Evolutionary conservation across 2,888 invertebrate genomes (phyloP), one percentile per base, ranked within the genome.

Genomic region (Drosophila affinis): DNA sequence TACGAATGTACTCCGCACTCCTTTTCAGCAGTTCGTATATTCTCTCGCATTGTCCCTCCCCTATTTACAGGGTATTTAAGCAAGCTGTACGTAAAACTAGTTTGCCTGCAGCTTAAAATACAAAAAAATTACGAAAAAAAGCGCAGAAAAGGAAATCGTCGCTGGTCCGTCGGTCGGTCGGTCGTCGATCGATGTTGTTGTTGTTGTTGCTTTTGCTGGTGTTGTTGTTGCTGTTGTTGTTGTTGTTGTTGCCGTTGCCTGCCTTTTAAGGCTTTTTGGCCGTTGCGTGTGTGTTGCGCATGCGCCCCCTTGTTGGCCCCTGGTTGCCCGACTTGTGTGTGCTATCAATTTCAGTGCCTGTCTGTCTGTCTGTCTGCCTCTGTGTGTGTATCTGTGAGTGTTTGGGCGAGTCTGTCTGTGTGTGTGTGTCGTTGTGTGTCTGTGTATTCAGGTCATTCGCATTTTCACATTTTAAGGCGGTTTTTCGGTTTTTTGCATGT

Each of bases 401-500:
- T n/a, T n/a, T n/a, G n/a, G n/a, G n/a, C n/a, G n/a, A n/a, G 18
- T 68, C 34, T 55, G 27, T 64, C 32, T 65, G 24, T 70, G 56
- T 74, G 44, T 56, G n/a, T n/a, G n/a, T n/a, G n/a, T n/a, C n/a
- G n/a, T n/a, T n/a, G n/a, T n/a, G 49, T 47, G 64, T 77, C 68
- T 68, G 84, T 78, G 79, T 79, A 89, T 90, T 90, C 88, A 82
- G 90, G 89, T 89, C 90, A 89, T 86, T 88, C 81, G 89, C 82
- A 89, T 90, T 89, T 86, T 85, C 89, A 88, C 89, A 87, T 87
- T 86, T 87, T 80, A 78, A 82, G 89, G 86, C 87, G 80, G 62
- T 48, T 75, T 57, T 57, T 63, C 67, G 73, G 78, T 45, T 59
- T 72, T 71, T 75, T 85, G 84, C 86, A 87, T 82, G 78, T 75